A percentile compares a stretch with the other conserved stretches of the same genome.
These are phyloP conservation scores for Stegastes partitus DNA, from an alignment of 2,113 vertebrate genomes.

Conservation along the genomic window DNA sequence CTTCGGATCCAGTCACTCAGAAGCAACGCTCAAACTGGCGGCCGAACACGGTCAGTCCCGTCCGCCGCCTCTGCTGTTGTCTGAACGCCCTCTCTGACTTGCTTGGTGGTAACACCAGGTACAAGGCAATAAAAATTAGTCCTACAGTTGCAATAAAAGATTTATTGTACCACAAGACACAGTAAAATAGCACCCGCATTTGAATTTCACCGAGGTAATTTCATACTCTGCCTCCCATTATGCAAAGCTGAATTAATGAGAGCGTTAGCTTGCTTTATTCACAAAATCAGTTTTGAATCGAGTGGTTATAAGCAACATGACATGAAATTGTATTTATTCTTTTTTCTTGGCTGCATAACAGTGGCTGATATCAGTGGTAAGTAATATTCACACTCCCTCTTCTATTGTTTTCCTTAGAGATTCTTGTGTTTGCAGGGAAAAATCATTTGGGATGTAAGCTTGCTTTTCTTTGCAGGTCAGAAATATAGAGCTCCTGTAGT, in stretches of 20 bases:
- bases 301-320: conserved; percentile 15
- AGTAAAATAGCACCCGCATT: conserved; percentile 66
- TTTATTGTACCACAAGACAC: conserved; percentile 77
- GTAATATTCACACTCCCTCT: conserved; percentile 46
- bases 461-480: not conserved
- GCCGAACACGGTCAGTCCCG: conserved; percentile 93
- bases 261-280: conserved; percentile 16
- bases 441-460: not conserved
- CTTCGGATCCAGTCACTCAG: conserved; percentile 96
- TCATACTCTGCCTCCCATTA: conserved; percentile 53
- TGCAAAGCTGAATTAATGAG: conserved; percentile 36
- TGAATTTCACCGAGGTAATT: conserved; percentile 68
- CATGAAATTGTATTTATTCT: conserved; percentile 35
- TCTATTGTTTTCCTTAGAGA: not conserved
- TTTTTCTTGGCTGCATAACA: conserved; percentile 65
- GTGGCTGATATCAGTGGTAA: conserved; percentile 77
- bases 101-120: conserved; percentile 81
- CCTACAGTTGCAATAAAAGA: conserved; percentile 79
- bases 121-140: conserved; percentile 81
- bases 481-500: not conserved
- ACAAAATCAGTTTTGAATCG: conserved; percentile 12
- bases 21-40: conserved; percentile 94
- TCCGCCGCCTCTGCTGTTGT: conserved; percentile 11
- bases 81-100: conserved; percentile 14
- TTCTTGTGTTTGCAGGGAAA: not conserved